Conservation (phyloP, 2,113 vertebrate species). For the Crotalus horridus region DNA sequence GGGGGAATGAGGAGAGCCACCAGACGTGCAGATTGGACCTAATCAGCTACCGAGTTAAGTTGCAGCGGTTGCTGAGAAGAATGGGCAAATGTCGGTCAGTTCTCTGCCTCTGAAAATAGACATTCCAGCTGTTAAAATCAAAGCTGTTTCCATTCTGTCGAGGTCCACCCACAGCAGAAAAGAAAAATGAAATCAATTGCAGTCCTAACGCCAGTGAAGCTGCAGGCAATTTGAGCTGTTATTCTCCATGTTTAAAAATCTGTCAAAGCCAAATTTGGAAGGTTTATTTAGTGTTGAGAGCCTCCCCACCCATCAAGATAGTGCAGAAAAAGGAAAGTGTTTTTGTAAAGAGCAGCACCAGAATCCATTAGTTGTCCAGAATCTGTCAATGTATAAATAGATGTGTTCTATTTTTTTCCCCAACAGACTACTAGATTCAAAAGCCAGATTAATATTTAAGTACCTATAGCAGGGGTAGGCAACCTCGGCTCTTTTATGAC, state of each 20-base stretch:
- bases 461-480: background rate
- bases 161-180: background rate
- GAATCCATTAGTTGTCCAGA: background rate
- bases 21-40: background rate
- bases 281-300: background rate
- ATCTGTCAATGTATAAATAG: background rate
- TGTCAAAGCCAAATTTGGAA: background rate
- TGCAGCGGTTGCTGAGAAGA: background rate
- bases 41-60: background rate
- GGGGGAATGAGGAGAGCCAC: background rate
- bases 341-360: background rate
- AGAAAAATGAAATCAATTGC: background rate
- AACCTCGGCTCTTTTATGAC: too few species aligned
- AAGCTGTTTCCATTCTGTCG: background rate
- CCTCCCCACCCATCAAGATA: background rate
- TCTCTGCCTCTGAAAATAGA: background rate
- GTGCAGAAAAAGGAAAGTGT: background rate
- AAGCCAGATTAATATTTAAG: background rate
- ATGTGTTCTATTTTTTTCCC: background rate
- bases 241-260: background rate
- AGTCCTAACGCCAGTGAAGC: background rate
- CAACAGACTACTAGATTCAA: background rate
- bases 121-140: background rate
- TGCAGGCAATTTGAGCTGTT: background rate
- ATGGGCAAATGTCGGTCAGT: background rate